Percentiles rank a stretch among this genome's conserved stretches.
phyloP scores from a whole-genome alignment of 2,113 vertebrate genomes.

The Seriola rivoliana region DNA sequence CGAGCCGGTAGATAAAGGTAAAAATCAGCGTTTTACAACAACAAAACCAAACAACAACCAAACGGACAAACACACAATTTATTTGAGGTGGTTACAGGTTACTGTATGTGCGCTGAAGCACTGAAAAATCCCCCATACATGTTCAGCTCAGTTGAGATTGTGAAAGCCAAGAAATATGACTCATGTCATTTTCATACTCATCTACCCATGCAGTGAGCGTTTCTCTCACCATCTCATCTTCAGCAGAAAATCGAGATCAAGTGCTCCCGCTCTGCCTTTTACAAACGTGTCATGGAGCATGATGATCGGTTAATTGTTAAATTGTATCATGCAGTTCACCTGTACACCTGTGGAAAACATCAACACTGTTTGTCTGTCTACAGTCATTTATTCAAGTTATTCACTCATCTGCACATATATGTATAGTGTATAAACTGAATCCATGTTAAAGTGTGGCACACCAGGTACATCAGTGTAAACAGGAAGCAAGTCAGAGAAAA shows the following conservation, averaged over 20 bases:
- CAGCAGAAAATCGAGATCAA: background rate
- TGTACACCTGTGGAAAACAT: background rate
- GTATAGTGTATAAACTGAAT: background rate
- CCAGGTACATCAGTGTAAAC: no score
- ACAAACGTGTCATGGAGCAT: background rate
- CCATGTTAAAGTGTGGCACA: background rate
- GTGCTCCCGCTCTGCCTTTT: background rate
- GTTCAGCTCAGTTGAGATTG: no score
- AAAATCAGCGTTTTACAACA: no score
- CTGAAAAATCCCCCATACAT: no score
- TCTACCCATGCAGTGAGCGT: background rate
- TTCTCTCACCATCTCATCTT: background rate
- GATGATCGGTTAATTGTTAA: background rate
- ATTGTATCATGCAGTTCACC: background rate
- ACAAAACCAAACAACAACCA: no score
- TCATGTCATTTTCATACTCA: slow-evolving; percentile 1
- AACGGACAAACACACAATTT: no score
- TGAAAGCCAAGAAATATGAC: background rate
- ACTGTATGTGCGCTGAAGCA: background rate
- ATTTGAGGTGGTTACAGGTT: background rate
- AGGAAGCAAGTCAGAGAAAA: no score
- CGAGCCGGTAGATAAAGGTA: no score
- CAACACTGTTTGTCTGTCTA: background rate
- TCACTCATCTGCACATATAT: background rate
- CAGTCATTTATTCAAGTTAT: background rate